Base-by-base conservation (phyloP, 2,113 vertebrate genomes). In the Myotis davidii region DNA sequence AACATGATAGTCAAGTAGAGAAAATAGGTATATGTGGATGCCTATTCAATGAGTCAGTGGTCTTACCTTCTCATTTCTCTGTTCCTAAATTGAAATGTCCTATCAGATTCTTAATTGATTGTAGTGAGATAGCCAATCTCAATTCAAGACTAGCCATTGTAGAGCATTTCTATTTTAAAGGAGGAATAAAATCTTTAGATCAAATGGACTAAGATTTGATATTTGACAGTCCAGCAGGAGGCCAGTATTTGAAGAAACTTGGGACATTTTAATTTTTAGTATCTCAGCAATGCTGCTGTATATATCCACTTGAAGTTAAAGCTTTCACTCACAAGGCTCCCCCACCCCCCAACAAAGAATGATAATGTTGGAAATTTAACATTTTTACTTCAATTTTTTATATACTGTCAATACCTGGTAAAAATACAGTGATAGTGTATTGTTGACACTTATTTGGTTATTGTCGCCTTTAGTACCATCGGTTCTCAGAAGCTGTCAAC, bases 141-240 rank as follows among this genome's bases (percentile, higher is more conserved):
- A 23, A 16, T 85, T 83, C 29, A 87, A 94, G 59, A 79, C 48
- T 32, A 34, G 5, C 4, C 29, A 72, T 11, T 37, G 23, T 25
- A 42, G 34, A 23, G 32, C 23, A 50, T 54, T 94, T 82, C 70
- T 21, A 65, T 93, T 93, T 93, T 67, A 84, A 90, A 72, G 3
- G 25, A 87, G 10, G 1, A 72, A 70, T 48, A 86, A 86, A 45
- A 34, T 37, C 25, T 87, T 61, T n/a, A 65, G 39, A 42, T 42
- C 2, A 2, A n/a, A 61, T 5, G 17, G 12, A 91, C n/a, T 16
- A 69, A 73, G 9, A 16, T 50, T 11, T 18, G 14, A 10, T 45
- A n/a, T 72, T 83, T 72, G 16, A 32, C 74, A 20, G 56, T 59
- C 54, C 5, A 67, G 48, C n/a, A 77, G 6, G 16, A 77, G 6